phyloP scores from a whole-genome alignment of 1,140 invertebrate species.

The Drosophila pallidifrons region DNA sequence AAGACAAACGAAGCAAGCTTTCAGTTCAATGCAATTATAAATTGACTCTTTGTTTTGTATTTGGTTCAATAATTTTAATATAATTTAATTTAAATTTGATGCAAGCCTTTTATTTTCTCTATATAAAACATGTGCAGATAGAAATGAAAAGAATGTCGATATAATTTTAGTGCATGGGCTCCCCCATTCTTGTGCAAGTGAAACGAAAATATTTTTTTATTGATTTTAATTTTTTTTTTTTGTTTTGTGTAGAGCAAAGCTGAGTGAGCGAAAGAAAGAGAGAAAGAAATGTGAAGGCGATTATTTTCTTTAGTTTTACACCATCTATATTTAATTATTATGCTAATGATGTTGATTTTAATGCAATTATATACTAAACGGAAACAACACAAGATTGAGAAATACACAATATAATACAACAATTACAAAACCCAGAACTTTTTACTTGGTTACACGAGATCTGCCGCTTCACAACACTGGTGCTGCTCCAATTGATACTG shows the following conservation, averaged over 20 bases:
- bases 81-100: slow-evolving; percentile 43
- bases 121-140: slow-evolving; percentile 41
- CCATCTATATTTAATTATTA: slow-evolving; percentile 68
- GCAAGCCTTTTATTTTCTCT: slow-evolving; percentile 44
- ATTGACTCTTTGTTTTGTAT: slow-evolving; percentile 35
- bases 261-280: slow-evolving; percentile 32
- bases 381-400: slow-evolving; percentile 74
- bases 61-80: slow-evolving; percentile 23
- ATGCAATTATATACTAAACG: slow-evolving; percentile 79
- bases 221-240: slow-evolving; percentile 67
- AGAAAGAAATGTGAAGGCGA: slow-evolving; percentile 31
- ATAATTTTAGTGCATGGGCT: slow-evolving; percentile 76
- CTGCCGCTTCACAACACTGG: slow-evolving; percentile 7
- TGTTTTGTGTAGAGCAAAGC: slow-evolving; percentile 41
- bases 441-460: slow-evolving; percentile 46
- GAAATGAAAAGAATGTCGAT: slow-evolving; percentile 74
- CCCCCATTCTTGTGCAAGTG: slow-evolving; percentile 55
- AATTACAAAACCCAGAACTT: slow-evolving; percentile 63
- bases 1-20: slow-evolving; percentile 23
- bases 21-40: slow-evolving; percentile 17
- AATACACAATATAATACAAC: slow-evolving; percentile 79
- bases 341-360: slow-evolving; percentile 78
- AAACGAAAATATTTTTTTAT: slow-evolving; percentile 56
- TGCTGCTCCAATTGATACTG: slow-evolving; percentile 3
- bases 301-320: slow-evolving; percentile 68